Base-by-base conservation (phyloP, 2,797 vertebrate genomes). In the Hydrolagus colliei region DNA sequence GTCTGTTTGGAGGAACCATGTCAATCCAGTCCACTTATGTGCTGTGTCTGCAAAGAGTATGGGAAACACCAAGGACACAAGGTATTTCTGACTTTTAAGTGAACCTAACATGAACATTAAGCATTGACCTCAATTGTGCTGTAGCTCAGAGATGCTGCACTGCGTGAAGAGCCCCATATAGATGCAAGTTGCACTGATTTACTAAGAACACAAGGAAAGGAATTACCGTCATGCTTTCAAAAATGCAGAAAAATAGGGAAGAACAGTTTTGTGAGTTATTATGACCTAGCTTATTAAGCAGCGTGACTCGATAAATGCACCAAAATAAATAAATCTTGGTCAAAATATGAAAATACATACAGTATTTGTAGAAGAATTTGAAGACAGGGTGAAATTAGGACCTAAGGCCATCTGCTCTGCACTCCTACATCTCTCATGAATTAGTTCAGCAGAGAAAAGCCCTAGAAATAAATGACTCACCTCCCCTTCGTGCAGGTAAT, bases 51-150 rank as follows among this genome's bases (percentile, higher is more conserved):
- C 90, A 99, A 99, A 91, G 98, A 99, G 91, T 99, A 99, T 0
- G 98, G 97, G 90, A 99, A 99, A 89, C 98, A 99, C 91, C 97
- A 99, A 91, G 98, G 98, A 87, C 98, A 99, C 86, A 99, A 99
- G 96, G 98, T 99, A 94, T 86, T 73, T 84, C 9, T 41, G 32
- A 41, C 41, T 59, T 59, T 62, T 27, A 13, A 2, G 12, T 16
- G 35, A 52, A 27, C 27, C 13, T 72, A 72, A 71, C 35, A 10
- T 84, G 41, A 52, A 52, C 6, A 52, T 52, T 52, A 52, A 52
- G 41, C 41, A 52, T 52, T 52, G 41, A 52, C 6, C 41, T 52
- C 41, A 52, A 52, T 52, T 52, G 41, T 52, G 6, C 41, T 52
- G 2, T 52, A 52, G 41, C 27, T 52, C 41, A 3, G 41, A 52